Conservation (phyloP, 2,113 vertebrate species). For the Megaleporinus macrocephalus region DNA sequence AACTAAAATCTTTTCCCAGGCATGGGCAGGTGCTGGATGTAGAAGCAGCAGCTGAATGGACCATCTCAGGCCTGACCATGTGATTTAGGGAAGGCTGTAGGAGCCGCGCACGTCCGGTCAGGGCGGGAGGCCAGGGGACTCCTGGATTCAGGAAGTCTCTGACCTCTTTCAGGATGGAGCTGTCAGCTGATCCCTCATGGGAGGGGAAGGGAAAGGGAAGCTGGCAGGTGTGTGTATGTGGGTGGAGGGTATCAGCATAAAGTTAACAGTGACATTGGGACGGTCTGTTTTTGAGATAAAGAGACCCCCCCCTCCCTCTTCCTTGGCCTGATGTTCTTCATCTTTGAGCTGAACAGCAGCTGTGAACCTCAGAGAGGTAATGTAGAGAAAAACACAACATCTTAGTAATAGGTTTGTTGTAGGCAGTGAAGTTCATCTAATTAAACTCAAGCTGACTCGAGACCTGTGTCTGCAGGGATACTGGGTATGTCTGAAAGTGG, state of each 20-base stretch:
- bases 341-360: conserved; percentile 40
- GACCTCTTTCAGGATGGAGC: conserved; percentile 74
- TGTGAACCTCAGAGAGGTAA: not conserved
- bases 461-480: conserved; percentile 5
- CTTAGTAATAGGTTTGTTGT: not conserved
- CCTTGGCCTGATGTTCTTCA: conserved; percentile 15
- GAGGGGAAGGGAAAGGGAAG: conserved; percentile 60
- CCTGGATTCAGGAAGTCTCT: conserved; percentile 70
- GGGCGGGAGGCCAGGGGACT: conserved; percentile 67
- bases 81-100: conserved; percentile 33
- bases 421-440: not conserved
- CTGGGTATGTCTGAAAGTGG: conserved; percentile 9
- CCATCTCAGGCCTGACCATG: conserved; percentile 14
- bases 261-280: conserved; percentile 58
- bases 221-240: conserved; percentile 47
- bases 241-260: conserved; percentile 25
- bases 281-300: conserved; percentile 67
- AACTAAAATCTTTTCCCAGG: conserved; percentile 39
- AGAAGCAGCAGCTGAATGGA: conserved; percentile 36
- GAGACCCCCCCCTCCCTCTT: conserved; percentile 4
- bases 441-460: not conserved
- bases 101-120: conserved; percentile 56
- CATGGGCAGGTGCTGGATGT: conserved; percentile 43
- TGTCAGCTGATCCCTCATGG: conserved; percentile 73
- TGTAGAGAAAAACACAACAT: not conserved